Percentiles rank a stretch among this genome's conserved stretches.
These are phyloP conservation scores for Ctenicera cuprea DNA, from an alignment of 2,888 invertebrate species.

Conservation along the genomic window DNA sequence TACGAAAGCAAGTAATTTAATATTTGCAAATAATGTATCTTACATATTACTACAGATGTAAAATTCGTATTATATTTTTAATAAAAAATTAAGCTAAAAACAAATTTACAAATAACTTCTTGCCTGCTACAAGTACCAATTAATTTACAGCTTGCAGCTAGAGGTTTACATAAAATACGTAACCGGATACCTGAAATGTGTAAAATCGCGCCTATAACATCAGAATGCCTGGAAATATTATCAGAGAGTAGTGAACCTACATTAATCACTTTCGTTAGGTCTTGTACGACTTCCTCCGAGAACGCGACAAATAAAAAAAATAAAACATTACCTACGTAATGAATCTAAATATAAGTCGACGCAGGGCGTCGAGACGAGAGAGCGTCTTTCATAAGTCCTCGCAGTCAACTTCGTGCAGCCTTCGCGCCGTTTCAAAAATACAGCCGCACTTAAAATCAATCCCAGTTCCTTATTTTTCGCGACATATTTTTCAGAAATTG, in stretches of 20 bases:
- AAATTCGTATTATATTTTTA: too few species aligned
- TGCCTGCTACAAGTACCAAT: too few species aligned
- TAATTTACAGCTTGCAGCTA: too few species aligned
- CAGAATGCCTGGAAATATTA: neutral
- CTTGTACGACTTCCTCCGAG: conserved; percentile 47
- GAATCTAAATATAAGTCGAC: conserved; percentile 47
- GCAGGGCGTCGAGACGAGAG: conserved; percentile 43
- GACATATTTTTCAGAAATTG: conserved; percentile 19
- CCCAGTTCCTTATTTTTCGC: neutral
- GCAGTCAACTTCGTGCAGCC: conserved; percentile 42
- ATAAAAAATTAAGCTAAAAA: too few species aligned
- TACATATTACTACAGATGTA: too few species aligned
- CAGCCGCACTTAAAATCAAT: conserved; percentile 9
- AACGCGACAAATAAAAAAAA: conserved; percentile 41
- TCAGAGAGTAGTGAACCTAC: conserved; percentile 25
- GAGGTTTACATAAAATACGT: too few species aligned
- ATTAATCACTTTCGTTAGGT: conserved; percentile 46
- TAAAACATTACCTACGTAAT: conserved; percentile 41
- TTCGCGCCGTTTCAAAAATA: conserved; percentile 29
- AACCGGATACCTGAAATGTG: neutral
- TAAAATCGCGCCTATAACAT: neutral
- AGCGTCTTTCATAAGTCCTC: conserved; percentile 48
- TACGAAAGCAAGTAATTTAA: too few species aligned
- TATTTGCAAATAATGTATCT: too few species aligned
- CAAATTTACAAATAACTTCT: too few species aligned